Percentiles rank a stretch among this genome's conserved stretches.
Evolutionary conservation across 2,888 invertebrate genomes (phyloP).

Genomic region (Drosophila gaucha): DNA sequence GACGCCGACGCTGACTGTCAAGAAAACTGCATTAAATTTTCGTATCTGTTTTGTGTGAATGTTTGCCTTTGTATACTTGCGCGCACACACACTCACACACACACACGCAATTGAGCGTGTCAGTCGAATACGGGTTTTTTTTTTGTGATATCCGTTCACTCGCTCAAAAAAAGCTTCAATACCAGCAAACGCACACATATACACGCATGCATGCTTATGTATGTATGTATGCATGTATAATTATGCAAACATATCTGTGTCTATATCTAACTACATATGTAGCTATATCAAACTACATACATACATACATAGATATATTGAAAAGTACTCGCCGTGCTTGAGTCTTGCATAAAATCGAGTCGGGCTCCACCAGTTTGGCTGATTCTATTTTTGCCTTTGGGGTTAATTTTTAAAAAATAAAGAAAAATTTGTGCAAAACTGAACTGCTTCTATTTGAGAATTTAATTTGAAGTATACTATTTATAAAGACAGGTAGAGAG

Average conservation of each 20-base stretch:
- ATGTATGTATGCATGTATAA: slow-evolving; percentile 4
- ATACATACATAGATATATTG: background rate
- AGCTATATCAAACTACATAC: slow-evolving; percentile 7
- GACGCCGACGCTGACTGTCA: slow-evolving; percentile 43
- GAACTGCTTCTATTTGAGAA: no score
- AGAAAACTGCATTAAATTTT: slow-evolving; percentile 78
- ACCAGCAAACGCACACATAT: slow-evolving; percentile 11
- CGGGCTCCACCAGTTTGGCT: background rate
- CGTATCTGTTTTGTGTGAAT: slow-evolving; percentile 49
- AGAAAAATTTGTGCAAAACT: no score
- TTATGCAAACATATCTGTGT: no score
- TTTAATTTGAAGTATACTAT: no score
- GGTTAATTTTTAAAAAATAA: no score
- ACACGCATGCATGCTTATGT: background rate
- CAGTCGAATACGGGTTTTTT: slow-evolving; percentile 47
- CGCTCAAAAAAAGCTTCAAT: slow-evolving; percentile 39
- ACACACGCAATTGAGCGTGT: slow-evolving; percentile 32
- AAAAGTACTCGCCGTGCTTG: slow-evolving; percentile 1
- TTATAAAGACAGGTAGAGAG: background rate
- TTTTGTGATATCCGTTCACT: slow-evolving; percentile 46
- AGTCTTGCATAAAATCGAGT: background rate
- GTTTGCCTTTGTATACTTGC: slow-evolving; percentile 13
- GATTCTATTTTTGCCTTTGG: background rate
- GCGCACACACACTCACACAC: background rate
- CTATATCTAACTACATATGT: slow-evolving; percentile 8